A percentile compares a stretch with the other conserved stretches of the same genome.
Conservation (phyloP, 2,797 vertebrate genomes). For the Alca torda region DNA sequence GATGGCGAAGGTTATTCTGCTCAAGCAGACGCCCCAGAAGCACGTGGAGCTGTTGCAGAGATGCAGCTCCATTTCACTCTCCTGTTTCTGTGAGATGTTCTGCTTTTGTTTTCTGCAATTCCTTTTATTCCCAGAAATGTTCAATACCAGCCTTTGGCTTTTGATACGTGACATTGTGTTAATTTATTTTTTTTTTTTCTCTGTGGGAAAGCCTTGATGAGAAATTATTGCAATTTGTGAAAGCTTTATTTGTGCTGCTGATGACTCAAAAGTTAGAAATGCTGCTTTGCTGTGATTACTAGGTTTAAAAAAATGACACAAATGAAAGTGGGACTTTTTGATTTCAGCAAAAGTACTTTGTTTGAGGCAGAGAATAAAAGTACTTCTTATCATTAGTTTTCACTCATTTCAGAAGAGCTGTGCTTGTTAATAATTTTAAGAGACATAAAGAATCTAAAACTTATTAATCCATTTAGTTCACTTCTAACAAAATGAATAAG, state of each 20-base stretch:
- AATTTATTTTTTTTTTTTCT: neutral
- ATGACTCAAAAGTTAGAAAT: constrained; percentile 52
- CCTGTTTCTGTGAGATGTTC: neutral
- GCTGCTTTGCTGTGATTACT: constrained; percentile 19
- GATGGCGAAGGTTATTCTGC: neutral
- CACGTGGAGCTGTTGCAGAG: neutral
- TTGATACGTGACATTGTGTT: neutral
- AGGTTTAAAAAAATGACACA: neutral
- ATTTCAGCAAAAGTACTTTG: constrained; percentile 10
- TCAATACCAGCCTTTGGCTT: neutral
- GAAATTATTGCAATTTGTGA: constrained; percentile 42
- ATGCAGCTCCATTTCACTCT: fast-evolving
- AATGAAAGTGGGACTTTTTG: constrained; percentile 39
- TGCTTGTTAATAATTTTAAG: neutral
- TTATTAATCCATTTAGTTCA: neutral
- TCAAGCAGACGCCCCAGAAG: too few relatives aligned
- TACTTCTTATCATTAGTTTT: neutral
- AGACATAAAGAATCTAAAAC: neutral
- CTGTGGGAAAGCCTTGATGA: constrained; percentile 57
- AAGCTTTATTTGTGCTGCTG: constrained; percentile 49
- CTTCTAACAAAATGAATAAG: neutral
- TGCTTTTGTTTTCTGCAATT: neutral
- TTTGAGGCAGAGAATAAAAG: neutral
- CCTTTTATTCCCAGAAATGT: neutral
- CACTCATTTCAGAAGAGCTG: neutral